phyloP scores from a whole-genome alignment of 1,140 invertebrate species.

The Calephelis nemesis region DNA sequence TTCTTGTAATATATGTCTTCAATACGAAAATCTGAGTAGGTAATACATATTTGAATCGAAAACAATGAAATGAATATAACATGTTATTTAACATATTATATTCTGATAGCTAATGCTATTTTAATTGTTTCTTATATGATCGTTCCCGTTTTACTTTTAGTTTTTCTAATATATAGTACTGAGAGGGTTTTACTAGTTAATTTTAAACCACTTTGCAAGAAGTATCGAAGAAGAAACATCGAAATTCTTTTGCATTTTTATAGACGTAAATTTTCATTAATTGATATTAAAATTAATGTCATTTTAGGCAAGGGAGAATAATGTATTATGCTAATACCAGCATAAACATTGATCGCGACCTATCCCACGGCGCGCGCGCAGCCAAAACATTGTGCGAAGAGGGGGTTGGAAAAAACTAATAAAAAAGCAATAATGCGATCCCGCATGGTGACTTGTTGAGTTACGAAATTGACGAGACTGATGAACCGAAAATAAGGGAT shows the following conservation, averaged over 20 bases:
- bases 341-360: slow-evolving; percentile 67
- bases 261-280: slow-evolving; percentile 14
- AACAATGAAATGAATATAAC: too few relatives aligned
- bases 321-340: slow-evolving; percentile 75
- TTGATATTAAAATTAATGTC: slow-evolving; percentile 14
- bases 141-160: too few relatives aligned
- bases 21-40: too few relatives aligned
- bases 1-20: too few relatives aligned
- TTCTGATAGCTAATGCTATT: too few relatives aligned
- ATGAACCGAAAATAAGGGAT: slow-evolving; percentile 70
- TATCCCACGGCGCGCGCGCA: slow-evolving; percentile 69
- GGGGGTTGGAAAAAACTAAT: slow-evolving; percentile 71
- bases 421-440: slow-evolving; percentile 78
- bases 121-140: too few relatives aligned
- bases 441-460: slow-evolving; percentile 76
- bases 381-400: slow-evolving; percentile 68
- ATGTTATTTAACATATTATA: too few relatives aligned
- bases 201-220: too few relatives aligned
- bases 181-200: too few relatives aligned
- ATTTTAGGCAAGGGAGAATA: slow-evolving; percentile 14
- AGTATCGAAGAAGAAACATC: too few relatives aligned
- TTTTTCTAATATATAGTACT: too few relatives aligned
- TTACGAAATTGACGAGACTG: slow-evolving; percentile 69
- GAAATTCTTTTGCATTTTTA: not conserved
- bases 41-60: too few relatives aligned